A percentile compares a stretch with the other conserved stretches of the same genome.
Evolutionary conservation across 2,797 vertebrate species (phyloP).

Genomic region (Neoniphon sammara): DNA sequence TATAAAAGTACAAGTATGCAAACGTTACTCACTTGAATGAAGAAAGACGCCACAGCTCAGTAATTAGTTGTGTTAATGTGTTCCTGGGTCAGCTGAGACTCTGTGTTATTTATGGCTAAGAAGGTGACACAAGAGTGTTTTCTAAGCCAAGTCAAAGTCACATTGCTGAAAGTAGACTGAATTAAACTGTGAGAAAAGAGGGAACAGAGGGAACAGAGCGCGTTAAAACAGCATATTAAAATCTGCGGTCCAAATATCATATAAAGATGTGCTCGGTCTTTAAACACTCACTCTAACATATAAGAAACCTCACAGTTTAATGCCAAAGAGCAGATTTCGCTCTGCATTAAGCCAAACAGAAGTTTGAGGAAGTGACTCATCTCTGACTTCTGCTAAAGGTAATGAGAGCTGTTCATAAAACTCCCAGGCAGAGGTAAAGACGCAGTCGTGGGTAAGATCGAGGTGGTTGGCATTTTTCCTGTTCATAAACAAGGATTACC

Average conservation of each 20-base stretch:
- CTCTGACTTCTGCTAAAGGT: too few species aligned
- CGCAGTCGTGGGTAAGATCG: too few species aligned
- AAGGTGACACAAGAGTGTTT: constrained; percentile 18
- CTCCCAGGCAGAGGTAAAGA: too few species aligned
- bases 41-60: constrained; percentile 12
- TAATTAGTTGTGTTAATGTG: constrained; percentile 36
- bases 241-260: too few species aligned
- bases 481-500: too few species aligned
- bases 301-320: background rate
- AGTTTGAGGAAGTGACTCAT: too few species aligned
- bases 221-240: background rate
- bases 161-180: background rate
- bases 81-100: constrained; percentile 18
- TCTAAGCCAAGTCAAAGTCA: constrained; percentile 29
- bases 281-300: too few species aligned
- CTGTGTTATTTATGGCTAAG: constrained; percentile 32
- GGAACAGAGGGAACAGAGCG: background rate
- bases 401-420: too few species aligned
- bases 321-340: too few species aligned
- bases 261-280: too few species aligned
- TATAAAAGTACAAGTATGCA: background rate
- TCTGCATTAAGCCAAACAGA: too few species aligned
- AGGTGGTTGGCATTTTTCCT: too few species aligned
- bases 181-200: background rate
- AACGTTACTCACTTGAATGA: background rate